Conservation (phyloP, 2,797 vertebrate genomes). For the Phoeniculus purpureus region DNA sequence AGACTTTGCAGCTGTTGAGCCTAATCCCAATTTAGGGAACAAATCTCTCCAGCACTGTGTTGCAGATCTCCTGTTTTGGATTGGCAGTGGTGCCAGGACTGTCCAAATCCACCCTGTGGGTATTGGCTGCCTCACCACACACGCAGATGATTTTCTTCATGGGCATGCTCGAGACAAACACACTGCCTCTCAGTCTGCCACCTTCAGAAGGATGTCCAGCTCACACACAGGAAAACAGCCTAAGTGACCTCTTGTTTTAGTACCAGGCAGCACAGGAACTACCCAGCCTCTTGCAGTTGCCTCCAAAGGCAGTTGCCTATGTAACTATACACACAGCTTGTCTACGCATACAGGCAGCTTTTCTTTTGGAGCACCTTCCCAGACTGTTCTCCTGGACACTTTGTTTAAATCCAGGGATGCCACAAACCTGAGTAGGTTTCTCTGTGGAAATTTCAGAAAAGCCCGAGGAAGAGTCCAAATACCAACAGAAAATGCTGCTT, state of each 20-base stretch:
- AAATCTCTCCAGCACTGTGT: neutral
- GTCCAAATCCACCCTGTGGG: neutral
- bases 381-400: neutral
- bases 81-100: neutral
- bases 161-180: neutral
- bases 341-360: neutral
- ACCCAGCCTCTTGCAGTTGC: neutral
- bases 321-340: neutral
- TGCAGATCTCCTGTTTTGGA: neutral
- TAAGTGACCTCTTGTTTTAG: fast-evolving
- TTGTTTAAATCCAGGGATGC: neutral
- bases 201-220: neutral
- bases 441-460: neutral
- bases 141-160: neutral
- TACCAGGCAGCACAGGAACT: neutral
- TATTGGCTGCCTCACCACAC: neutral
- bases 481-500: neutral
- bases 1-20: slow-evolving; percentile 13
- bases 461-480: neutral
- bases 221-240: neutral
- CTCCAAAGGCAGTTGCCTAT: neutral
- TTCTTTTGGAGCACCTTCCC: neutral
- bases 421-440: neutral
- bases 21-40: slow-evolving; percentile 30
- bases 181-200: neutral